Evolutionary conservation across 1,140 invertebrate genomes (phyloP).

Genomic region (Portunus trituberculatus): DNA sequence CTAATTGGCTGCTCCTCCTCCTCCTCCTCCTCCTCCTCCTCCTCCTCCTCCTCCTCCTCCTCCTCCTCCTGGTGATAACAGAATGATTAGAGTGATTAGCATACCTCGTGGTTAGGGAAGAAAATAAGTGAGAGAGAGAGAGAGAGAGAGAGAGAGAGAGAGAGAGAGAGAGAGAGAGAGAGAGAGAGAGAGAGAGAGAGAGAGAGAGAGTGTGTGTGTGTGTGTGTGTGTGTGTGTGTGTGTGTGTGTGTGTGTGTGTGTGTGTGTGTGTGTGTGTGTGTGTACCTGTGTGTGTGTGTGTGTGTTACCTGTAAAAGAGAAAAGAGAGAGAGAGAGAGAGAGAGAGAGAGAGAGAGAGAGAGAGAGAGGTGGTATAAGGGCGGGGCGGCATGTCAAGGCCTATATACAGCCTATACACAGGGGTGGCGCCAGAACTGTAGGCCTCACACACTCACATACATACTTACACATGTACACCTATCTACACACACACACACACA

Average conservation of each 20-base stretch:
- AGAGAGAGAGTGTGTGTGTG: neutral
- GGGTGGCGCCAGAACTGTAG: neutral
- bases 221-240: neutral
- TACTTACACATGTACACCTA: neutral
- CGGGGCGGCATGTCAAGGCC: neutral
- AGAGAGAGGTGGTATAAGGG: neutral
- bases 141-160: neutral
- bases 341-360: neutral
- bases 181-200: slow-evolving; percentile 3
- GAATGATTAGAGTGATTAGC: neutral
- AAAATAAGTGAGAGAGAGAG: neutral
- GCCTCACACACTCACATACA: neutral
- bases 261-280: neutral
- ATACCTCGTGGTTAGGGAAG: neutral
- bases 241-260: neutral
- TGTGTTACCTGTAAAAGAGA: neutral
- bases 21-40: no score
- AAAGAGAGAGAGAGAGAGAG: neutral
- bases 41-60: neutral
- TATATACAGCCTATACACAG: neutral
- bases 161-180: neutral
- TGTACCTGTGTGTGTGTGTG: neutral
- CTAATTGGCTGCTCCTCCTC: neutral
- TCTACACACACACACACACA: neutral
- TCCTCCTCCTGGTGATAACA: neutral